These are phyloP conservation scores for Lagorchestes hirsutus DNA, from an alignment of 2,797 vertebrate genomes.

Conservation along the genomic window DNA sequence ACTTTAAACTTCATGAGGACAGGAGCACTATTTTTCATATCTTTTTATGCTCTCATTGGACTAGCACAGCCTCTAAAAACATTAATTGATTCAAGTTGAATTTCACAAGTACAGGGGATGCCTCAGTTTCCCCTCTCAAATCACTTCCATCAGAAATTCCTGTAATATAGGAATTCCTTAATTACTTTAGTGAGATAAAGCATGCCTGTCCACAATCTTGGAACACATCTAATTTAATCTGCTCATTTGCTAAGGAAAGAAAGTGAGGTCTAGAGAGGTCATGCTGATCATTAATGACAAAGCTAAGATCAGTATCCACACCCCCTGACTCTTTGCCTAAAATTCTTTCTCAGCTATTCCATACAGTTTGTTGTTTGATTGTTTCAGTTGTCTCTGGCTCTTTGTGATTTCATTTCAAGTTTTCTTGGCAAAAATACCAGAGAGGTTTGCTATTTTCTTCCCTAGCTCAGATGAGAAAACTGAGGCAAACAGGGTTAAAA, in stretches of 20 bases:
- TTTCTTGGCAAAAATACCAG: neutral
- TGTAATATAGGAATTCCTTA: neutral
- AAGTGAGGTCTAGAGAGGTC: neutral
- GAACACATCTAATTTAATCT: neutral
- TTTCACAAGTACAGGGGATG: neutral
- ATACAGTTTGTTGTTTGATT: neutral
- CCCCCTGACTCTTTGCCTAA: neutral
- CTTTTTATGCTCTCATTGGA: neutral
- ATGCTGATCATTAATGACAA: neutral
- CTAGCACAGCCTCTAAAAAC: neutral
- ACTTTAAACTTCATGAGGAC: neutral
- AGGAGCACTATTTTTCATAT: neutral
- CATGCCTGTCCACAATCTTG: neutral
- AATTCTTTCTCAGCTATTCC: neutral
- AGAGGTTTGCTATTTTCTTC: too few relatives aligned
- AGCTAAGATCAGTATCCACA: neutral
- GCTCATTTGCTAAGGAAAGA: neutral
- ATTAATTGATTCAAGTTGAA: neutral
- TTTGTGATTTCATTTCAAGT: neutral
- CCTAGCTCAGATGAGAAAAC: too few relatives aligned
- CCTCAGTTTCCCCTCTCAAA: neutral
- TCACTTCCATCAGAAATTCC: neutral
- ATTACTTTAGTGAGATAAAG: neutral
- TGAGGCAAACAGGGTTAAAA: neutral
- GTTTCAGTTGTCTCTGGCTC: neutral